Conservation (phyloP, 1,140 invertebrate genomes). For the Camponotus pennsylvanicus region DNA sequence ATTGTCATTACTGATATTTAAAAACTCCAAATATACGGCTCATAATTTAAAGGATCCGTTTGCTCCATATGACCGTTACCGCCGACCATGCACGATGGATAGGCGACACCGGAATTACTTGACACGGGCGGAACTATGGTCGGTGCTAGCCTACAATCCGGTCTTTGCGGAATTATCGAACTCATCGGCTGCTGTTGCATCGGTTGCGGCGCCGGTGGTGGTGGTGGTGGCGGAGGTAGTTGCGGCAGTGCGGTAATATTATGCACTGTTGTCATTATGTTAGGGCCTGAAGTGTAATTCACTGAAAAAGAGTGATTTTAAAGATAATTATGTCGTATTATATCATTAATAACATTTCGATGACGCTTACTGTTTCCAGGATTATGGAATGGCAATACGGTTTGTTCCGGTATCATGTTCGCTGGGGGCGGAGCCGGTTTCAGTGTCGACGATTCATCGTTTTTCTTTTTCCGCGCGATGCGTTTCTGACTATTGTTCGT, state of each 20-base stretch:
- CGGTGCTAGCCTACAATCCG: constrained; percentile 81
- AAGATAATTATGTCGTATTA: constrained; percentile 19
- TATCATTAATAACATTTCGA: neutral
- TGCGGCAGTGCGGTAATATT: constrained; percentile 73
- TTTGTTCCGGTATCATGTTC: constrained; percentile 73
- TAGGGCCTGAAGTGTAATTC: constrained; percentile 76
- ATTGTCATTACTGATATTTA: constrained; percentile 61
- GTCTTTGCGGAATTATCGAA: constrained; percentile 80
- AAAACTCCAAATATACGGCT: constrained; percentile 85
- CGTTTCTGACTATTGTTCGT: constrained; percentile 47
- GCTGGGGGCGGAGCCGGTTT: constrained; percentile 68
- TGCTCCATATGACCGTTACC: constrained; percentile 82
- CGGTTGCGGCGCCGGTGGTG: constrained; percentile 63
- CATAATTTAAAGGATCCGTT: constrained; percentile 83
- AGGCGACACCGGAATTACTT: constrained; percentile 72
- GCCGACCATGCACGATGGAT: constrained; percentile 82
- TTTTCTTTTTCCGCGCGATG: constrained; percentile 68
- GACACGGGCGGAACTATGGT: constrained; percentile 75
- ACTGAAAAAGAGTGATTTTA: constrained; percentile 71
- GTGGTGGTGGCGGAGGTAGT: constrained; percentile 65
- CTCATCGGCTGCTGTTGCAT: constrained; percentile 79
- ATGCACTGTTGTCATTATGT: constrained; percentile 78
- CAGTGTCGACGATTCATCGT: constrained; percentile 49
- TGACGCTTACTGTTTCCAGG: constrained; percentile 64
- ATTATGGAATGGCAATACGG: constrained; percentile 77